A percentile compares a stretch with the other conserved stretches of the same genome.
Evolutionary conservation across 1,140 invertebrate species (phyloP).

Genomic region (Rhagoletis pomonella): DNA sequence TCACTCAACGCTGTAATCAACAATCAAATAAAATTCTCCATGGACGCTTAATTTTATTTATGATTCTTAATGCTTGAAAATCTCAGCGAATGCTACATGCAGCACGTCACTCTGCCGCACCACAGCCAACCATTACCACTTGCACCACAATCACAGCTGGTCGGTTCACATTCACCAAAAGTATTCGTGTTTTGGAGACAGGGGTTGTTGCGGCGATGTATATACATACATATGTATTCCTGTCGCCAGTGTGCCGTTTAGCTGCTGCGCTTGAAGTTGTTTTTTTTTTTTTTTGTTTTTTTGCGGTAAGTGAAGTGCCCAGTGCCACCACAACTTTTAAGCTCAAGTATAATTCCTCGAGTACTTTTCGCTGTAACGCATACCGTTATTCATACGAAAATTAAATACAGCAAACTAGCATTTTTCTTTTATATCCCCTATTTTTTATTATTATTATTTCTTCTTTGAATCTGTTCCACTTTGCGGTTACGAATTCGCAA

Average conservation of each 20-base stretch:
- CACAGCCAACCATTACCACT: neutral
- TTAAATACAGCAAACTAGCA: neutral
- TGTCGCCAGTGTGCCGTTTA: slow-evolving; percentile 2
- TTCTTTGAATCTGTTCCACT: slow-evolving; percentile 42
- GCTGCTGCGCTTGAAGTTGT: slow-evolving; percentile 32
- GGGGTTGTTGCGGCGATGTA: neutral
- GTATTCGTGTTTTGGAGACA: neutral
- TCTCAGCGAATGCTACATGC: slow-evolving; percentile 45
- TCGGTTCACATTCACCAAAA: slow-evolving; percentile 7
- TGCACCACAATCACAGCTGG: slow-evolving; percentile 33
- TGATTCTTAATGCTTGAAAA: slow-evolving; percentile 44
- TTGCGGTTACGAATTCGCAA: slow-evolving; percentile 38
- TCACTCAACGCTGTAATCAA: slow-evolving; percentile 53
- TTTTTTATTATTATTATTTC: slow-evolving; percentile 38
- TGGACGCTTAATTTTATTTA: slow-evolving; percentile 55
- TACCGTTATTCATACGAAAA: slow-evolving; percentile 26
- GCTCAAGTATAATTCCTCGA: slow-evolving; percentile 28
- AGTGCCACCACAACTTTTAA: slow-evolving; percentile 31
- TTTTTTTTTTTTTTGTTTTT: neutral
- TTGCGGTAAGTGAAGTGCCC: slow-evolving; percentile 34
- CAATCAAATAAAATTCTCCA: slow-evolving; percentile 54
- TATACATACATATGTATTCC: too few relatives aligned
- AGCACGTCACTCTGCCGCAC: neutral
- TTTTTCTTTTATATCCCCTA: slow-evolving; percentile 8
- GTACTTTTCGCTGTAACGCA: slow-evolving; percentile 43